Evolutionary conservation across 2,797 vertebrate species (phyloP), one percentile per base, ranked within the genome.

Genomic region (Aeoliscus strigatus): DNA sequence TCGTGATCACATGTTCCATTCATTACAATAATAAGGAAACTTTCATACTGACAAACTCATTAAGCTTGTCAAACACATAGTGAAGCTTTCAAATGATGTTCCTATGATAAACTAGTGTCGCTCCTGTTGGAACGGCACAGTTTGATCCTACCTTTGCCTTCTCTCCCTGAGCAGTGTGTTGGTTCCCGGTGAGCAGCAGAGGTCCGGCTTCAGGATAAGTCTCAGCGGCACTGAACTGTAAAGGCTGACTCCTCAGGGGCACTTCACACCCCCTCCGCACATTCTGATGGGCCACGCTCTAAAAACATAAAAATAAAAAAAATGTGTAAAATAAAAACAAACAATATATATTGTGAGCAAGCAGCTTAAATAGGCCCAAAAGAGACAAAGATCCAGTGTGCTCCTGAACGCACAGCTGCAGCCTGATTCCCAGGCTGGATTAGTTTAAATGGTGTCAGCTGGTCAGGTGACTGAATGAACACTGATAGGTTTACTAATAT

Each of bases 401-500:
- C 18, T 13, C 6, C 1, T 5, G 14, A 1, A 0, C 1, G 18
- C 18, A 1, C 54, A 75, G 52, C 64, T 66, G 47, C 34, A 2
- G 2, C 1, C 13, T 14, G 21, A 60, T 49, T 24, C 10, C 12
- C 11, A 1, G 26, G 27, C 1, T 3, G 23, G 12, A 48, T 60
- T 15, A 31, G 18, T 18, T 63, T 39, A 68, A 69, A 39, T 31
- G 33, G 18, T 25, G 3, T 57, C 73, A 78, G 46, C 75, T 73
- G 73, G 39, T 45, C 34, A 37, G 40, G 45, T 35, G 40, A 38
- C 4, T 21, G 18, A 21, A 6, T 9, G 2, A 12, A 13, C 5
- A 27, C 18, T 6, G 6, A 21, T 16, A 13, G 3, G 27, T 14
- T 9, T 14, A 13, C 1, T 3, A 33, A 8, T 11, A 1, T 1